phyloP scores from a whole-genome alignment of 2,888 invertebrate genomes.

The Hoplodrina ambigua region DNA sequence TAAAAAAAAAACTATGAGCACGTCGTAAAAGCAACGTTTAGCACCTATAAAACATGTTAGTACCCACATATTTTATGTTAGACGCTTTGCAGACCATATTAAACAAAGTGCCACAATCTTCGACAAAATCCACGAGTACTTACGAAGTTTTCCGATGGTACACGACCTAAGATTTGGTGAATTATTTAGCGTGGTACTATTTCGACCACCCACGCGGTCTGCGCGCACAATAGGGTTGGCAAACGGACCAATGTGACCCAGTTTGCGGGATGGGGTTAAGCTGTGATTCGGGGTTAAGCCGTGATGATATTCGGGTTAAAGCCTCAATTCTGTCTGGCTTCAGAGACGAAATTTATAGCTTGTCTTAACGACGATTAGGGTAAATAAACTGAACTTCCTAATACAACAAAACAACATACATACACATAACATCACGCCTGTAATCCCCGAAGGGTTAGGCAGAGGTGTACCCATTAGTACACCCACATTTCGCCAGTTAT shows the following conservation, averaged over 20 bases:
- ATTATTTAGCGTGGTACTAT: conserved; percentile 40
- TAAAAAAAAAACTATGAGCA: conserved; percentile 30
- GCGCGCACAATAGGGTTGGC: conserved; percentile 35
- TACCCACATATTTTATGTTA: conserved; percentile 5
- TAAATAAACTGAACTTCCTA: neutral
- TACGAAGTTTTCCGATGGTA: conserved; percentile 19
- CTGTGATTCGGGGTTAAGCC: conserved; percentile 40
- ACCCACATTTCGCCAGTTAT: no score
- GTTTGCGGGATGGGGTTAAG: conserved; percentile 33
- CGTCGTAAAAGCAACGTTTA: conserved; percentile 15
- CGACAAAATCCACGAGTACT: conserved; percentile 4
- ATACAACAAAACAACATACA: neutral
- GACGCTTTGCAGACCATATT: conserved; percentile 16
- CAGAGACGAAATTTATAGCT: conserved; percentile 6
- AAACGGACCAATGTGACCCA: conserved; percentile 36
- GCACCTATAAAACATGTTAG: neutral
- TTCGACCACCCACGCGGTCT: conserved; percentile 7
- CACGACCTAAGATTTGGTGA: conserved; percentile 29
- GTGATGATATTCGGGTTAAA: conserved; percentile 46
- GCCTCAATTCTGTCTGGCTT: conserved; percentile 37
- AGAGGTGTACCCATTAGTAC: no score
- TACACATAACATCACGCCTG: no score
- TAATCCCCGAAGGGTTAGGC: no score
- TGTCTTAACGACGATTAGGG: conserved; percentile 3
- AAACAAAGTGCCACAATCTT: neutral